phyloP scores from a whole-genome alignment of 2,797 vertebrate genomes.

The Spinibarbus caldwelli region DNA sequence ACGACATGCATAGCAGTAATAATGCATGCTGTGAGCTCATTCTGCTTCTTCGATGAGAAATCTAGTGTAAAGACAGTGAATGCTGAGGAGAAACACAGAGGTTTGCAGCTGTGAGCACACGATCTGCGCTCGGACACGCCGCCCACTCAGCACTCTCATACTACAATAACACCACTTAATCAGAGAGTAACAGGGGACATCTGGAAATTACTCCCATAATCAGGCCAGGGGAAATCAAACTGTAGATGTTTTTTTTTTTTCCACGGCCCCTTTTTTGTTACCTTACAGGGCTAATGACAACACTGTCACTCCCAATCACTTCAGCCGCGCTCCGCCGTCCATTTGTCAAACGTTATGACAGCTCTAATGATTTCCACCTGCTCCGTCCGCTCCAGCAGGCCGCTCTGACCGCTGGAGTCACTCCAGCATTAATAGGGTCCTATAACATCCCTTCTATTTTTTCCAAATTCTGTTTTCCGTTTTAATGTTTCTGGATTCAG shows the following conservation, averaged over 20 bases:
- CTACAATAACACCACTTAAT: constrained; percentile 77
- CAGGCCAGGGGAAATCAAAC: constrained; percentile 87
- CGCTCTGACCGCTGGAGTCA: constrained; percentile 88
- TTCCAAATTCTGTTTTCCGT: too few species aligned
- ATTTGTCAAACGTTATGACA: constrained; percentile 99
- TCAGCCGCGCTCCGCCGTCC: constrained; percentile 85
- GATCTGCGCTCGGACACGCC: constrained; percentile 24
- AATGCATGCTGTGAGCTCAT: constrained; percentile 12
- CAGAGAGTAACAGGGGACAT: constrained; percentile 81
- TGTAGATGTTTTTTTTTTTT: constrained; percentile 75
- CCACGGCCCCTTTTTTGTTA: constrained; percentile 66
- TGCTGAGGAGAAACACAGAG: not conserved
- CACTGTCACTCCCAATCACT: constrained; percentile 96
- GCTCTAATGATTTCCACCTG: constrained; percentile 98
- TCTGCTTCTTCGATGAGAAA: too few species aligned
- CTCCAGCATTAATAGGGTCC: constrained; percentile 81
- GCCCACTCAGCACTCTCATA: constrained; percentile 42
- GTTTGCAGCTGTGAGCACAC: not conserved
- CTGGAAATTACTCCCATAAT: constrained; percentile 90
- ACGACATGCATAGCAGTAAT: too few species aligned
- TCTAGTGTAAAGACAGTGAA: not conserved
- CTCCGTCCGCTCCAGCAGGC: constrained; percentile 87
- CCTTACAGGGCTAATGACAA: constrained; percentile 92
- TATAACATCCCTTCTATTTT: too few species aligned
- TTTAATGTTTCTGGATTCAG: too few species aligned